These are phyloP conservation scores for Agrotis puta DNA, from an alignment of 2,888 invertebrate species.

Conservation along the genomic window DNA sequence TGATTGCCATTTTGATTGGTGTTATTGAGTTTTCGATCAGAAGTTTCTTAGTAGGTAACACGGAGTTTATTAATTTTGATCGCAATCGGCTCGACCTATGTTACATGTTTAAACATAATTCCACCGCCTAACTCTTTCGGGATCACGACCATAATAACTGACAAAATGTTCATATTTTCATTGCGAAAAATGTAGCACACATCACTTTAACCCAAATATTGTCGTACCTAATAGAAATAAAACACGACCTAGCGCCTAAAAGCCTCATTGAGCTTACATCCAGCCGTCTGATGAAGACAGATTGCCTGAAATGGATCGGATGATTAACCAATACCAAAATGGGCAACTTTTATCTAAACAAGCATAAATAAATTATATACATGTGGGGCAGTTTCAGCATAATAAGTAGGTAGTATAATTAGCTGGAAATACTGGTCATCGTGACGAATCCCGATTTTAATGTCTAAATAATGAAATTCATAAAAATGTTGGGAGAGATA, in stretches of 20 bases:
- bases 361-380: slow-evolving; percentile 47
- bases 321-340: slow-evolving; percentile 47
- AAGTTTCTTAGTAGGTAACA: neutral
- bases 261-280: slow-evolving; percentile 47
- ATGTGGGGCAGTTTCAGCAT: slow-evolving; percentile 24
- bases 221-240: slow-evolving; percentile 22
- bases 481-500: too few relatives aligned
- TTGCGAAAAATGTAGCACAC: neutral
- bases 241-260: slow-evolving; percentile 35
- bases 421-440: slow-evolving; percentile 2
- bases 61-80: too few relatives aligned
- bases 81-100: neutral
- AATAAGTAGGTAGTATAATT: slow-evolving; percentile 7
- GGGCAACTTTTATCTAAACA: slow-evolving; percentile 40
- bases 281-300: slow-evolving; percentile 51
- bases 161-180: neutral
- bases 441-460: slow-evolving; percentile 7
- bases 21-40: neutral
- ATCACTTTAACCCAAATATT: slow-evolving; percentile 21
- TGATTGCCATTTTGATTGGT: neutral
- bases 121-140: neutral
- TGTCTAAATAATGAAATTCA: neutral
- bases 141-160: neutral
- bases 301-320: slow-evolving; percentile 55
- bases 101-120: neutral